phyloP scores from a whole-genome alignment of 2,113 vertebrate species.

The Ceyx cyanopectus region DNA sequence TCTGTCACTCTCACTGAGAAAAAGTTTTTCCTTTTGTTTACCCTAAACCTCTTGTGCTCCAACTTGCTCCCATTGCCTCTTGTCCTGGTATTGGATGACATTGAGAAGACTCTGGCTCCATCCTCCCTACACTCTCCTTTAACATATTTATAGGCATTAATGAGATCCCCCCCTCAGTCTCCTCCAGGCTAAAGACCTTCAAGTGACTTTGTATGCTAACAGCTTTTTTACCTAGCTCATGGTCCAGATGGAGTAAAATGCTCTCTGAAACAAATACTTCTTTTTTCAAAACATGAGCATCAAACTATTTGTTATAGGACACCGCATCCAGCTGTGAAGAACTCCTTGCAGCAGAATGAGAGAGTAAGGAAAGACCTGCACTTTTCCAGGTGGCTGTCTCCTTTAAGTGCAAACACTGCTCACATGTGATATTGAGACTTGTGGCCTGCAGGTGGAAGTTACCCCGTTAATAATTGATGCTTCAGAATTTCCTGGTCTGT shows the following conservation, averaged over 20 bases:
- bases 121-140: no score
- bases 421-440: rapidly evolving
- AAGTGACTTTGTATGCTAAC: not conserved
- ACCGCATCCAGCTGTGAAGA: rapidly evolving
- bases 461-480: not conserved
- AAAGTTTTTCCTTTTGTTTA: no score
- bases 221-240: not conserved
- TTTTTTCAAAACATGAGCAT: not conserved
- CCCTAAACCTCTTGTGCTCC: no score
- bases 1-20: no score
- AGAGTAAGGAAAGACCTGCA: not conserved
- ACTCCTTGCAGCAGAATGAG: not conserved
- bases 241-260: not conserved
- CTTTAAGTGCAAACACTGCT: not conserved
- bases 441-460: not conserved
- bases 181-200: no score
- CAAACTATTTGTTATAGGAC: not conserved
- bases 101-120: no score
- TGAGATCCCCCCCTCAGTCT: no score
- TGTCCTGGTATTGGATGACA: no score
- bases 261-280: rapidly evolving
- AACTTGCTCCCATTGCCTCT: no score
- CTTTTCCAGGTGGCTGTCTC: not conserved
- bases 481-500: not conserved
- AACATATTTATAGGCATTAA: no score